Percentiles rank a stretch among this genome's conserved stretches.
Evolutionary conservation across 2,888 invertebrate species (phyloP).

Genomic region (Drosophila mulleri): DNA sequence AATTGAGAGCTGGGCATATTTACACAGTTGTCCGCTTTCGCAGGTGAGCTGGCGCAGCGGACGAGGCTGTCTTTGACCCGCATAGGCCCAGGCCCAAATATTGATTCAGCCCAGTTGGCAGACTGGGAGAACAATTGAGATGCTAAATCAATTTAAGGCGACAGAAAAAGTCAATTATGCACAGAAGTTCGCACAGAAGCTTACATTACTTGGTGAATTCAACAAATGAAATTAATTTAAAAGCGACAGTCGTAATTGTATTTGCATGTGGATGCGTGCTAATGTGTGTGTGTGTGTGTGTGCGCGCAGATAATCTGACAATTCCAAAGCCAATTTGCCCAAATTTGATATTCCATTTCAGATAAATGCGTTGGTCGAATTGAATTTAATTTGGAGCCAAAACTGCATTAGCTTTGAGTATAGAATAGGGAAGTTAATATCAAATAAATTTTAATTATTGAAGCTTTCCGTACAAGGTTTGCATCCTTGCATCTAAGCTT

Average conservation of each 20-base stretch:
- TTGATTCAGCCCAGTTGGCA: conserved; percentile 19
- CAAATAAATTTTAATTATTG: background rate
- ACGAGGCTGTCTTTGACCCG: conserved; percentile 58
- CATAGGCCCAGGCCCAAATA: conserved; percentile 30
- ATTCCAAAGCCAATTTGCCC: conserved; percentile 43
- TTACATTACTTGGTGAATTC: conserved; percentile 30
- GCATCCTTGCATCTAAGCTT: background rate
- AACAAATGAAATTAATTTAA: conserved; percentile 46
- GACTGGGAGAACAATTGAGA: background rate
- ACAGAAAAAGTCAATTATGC: conserved; percentile 34
- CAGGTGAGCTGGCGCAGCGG: conserved; percentile 22
- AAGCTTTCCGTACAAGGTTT: too few relatives aligned
- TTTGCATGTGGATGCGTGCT: conserved; percentile 6
- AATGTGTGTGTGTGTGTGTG: background rate
- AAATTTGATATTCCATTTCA: conserved; percentile 66
- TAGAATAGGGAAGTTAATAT: background rate
- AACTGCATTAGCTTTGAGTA: background rate
- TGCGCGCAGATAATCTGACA: conserved; percentile 29
- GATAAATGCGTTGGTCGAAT: conserved; percentile 52
- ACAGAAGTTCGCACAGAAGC: conserved; percentile 8
- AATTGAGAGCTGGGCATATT: conserved; percentile 25
- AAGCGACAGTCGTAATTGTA: conserved; percentile 13
- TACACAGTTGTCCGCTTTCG: conserved; percentile 33
- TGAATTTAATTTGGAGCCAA: conserved; percentile 18
- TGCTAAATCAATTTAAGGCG: conserved; percentile 21